phyloP scores from a whole-genome alignment of 2,113 vertebrate species.

The Zootoca vivipara region DNA sequence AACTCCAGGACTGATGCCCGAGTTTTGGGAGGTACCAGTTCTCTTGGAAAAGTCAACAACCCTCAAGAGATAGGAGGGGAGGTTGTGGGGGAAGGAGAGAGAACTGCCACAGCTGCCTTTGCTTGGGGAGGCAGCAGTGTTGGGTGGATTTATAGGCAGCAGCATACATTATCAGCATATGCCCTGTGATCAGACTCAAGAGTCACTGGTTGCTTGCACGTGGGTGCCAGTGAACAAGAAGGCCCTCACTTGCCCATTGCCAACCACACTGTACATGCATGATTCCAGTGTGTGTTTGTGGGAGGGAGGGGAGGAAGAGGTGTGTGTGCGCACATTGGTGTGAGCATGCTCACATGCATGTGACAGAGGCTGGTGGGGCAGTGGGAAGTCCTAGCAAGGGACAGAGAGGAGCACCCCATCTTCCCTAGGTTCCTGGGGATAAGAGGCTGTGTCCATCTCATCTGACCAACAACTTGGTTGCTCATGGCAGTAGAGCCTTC shows the following conservation, averaged over 20 bases:
- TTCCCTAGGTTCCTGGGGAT: slow-evolving; percentile 27
- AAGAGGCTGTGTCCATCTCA: neutral
- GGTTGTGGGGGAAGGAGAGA: too few species aligned
- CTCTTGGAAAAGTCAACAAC: neutral
- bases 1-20: neutral
- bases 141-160: neutral
- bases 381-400: neutral
- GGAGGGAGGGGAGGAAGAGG: neutral
- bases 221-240: too few species aligned
- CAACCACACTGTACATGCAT: neutral
- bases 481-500: too few species aligned
- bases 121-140: neutral
- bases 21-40: neutral
- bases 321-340: neutral
- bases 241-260: neutral
- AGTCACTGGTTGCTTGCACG: neutral
- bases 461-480: neutral
- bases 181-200: neutral
- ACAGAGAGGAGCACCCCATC: neutral
- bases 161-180: neutral
- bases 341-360: slow-evolving; percentile 7
- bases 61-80: neutral
- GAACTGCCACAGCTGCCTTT: too few species aligned
- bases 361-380: neutral
- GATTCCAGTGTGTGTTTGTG: too few species aligned